phyloP scores from a whole-genome alignment of 1,140 invertebrate species.

The Drosophila repleta region DNA sequence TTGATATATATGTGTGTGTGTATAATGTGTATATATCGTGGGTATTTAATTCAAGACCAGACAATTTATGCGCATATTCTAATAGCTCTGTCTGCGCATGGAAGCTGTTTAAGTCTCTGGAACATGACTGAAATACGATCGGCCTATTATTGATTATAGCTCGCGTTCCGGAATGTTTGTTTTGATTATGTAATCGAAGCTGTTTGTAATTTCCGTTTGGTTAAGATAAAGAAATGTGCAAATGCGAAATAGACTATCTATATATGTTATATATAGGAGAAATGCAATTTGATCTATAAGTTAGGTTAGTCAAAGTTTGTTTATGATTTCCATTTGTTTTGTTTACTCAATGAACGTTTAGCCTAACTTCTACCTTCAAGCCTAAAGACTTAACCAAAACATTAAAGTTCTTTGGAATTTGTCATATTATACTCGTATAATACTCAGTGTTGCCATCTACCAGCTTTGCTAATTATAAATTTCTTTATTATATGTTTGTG shows the following conservation, averaged over 20 bases:
- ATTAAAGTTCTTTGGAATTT: too few relatives aligned
- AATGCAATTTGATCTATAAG: too few relatives aligned
- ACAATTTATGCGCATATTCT: constrained; percentile 48
- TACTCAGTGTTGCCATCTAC: neutral
- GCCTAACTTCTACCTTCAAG: too few relatives aligned
- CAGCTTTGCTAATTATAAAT: too few relatives aligned
- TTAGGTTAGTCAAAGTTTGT: too few relatives aligned
- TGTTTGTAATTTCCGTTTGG: constrained; percentile 14
- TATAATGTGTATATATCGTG: neutral
- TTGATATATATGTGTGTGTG: neutral
- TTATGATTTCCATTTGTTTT: too few relatives aligned
- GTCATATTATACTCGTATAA: neutral
- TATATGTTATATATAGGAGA: too few relatives aligned
- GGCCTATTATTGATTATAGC: constrained; percentile 17
- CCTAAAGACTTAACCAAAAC: too few relatives aligned
- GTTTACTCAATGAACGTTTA: neutral
- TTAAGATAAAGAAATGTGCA: too few relatives aligned
- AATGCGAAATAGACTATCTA: too few relatives aligned
- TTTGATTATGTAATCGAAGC: constrained; percentile 13
- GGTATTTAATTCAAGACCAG: constrained; percentile 19
- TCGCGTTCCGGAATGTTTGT: constrained; percentile 21
- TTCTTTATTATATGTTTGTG: neutral
- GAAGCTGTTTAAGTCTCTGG: constrained; percentile 19
- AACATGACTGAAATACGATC: constrained; percentile 39
- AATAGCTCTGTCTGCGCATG: constrained; percentile 28